Evolutionary conservation across 2,888 invertebrate genomes (phyloP).

Genomic region (Piscicola geometra): DNA sequence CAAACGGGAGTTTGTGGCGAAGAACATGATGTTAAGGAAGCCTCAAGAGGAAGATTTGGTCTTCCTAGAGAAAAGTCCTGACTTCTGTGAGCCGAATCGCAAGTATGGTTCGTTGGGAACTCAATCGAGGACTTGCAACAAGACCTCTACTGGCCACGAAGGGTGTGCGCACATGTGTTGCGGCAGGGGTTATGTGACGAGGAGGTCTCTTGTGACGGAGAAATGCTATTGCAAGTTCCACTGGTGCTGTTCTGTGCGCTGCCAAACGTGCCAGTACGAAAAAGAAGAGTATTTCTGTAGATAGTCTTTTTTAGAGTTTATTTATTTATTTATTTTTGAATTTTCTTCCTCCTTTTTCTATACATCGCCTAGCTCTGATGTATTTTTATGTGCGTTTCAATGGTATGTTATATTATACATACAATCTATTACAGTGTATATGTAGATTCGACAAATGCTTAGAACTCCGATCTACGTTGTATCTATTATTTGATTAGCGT

Average conservation of each 20-base stretch:
- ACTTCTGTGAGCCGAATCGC: conserved; percentile 70
- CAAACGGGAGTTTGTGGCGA: conserved; percentile 60
- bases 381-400: no score
- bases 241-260: conserved; percentile 92
- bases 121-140: conserved; percentile 56
- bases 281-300: conserved; percentile 74
- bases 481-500: no score
- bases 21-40: conserved; percentile 22
- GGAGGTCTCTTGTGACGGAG: conserved; percentile 67
- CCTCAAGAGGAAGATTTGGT: conserved; percentile 87
- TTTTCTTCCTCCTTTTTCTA: no score
- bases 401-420: no score
- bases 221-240: conserved; percentile 89
- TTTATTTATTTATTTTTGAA: no score
- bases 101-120: conserved; percentile 68
- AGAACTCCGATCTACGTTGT: no score
- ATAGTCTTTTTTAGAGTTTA: conserved; percentile 10
- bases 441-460: no score
- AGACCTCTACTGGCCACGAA: conserved; percentile 77
- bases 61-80: conserved; percentile 89
- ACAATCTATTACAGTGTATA: no score
- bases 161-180: conserved; percentile 86
- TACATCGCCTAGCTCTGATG: no score
- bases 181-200: conserved; percentile 83
- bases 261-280: conserved; percentile 74